These are phyloP conservation scores for Anoplolepis gracilipes DNA, from an alignment of 1,140 invertebrate genomes.

Conservation along the genomic window DNA sequence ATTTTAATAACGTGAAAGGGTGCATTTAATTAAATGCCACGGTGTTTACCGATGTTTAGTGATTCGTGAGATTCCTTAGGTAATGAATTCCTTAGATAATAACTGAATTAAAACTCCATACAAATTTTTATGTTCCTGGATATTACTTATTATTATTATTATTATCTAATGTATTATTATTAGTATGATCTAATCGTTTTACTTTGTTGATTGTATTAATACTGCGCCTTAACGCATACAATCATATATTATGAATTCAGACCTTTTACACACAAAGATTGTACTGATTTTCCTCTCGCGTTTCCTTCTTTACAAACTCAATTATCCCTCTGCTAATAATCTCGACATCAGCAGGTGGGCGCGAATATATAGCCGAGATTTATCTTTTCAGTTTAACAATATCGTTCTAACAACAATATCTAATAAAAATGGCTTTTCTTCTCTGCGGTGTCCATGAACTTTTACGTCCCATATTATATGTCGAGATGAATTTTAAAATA, in stretches of 20 bases:
- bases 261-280: constrained; percentile 21
- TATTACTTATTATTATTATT: background rate
- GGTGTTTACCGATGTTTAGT: background rate
- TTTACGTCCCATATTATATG: background rate
- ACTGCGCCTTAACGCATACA: background rate
- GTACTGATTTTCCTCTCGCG: constrained; percentile 35
- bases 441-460: background rate
- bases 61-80: background rate
- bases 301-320: constrained; percentile 39
- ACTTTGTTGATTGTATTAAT: background rate
- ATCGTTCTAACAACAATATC: background rate
- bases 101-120: constrained; percentile 13
- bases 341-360: constrained; percentile 23
- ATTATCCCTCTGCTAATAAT: constrained; percentile 52
- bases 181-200: background rate
- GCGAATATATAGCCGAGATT: constrained; percentile 46
- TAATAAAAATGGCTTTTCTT: constrained; percentile 36
- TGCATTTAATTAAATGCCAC: constrained; percentile 24
- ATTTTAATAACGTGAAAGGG: background rate
- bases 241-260: background rate
- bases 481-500: background rate
- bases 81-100: constrained; percentile 18
- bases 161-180: background rate
- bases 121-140: background rate
- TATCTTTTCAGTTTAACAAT: constrained; percentile 53